A percentile compares a stretch with the other conserved stretches of the same genome.
phyloP scores from a whole-genome alignment of 2,113 vertebrate genomes.

The Gavia stellata region DNA sequence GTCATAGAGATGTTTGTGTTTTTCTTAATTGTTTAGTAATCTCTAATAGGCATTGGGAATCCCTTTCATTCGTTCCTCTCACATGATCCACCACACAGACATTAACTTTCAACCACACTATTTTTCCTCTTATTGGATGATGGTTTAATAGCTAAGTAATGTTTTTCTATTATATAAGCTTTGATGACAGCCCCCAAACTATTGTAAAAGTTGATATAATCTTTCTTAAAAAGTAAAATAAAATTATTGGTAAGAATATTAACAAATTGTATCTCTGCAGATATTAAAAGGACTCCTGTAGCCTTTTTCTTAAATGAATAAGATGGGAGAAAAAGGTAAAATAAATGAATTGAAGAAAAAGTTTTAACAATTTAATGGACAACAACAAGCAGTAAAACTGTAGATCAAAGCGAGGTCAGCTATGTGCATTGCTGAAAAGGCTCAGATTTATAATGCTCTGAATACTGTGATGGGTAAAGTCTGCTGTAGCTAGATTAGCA shows the following conservation, averaged over 20 bases:
- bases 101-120: not conserved
- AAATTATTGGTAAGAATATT: not conserved
- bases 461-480: not conserved
- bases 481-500: not conserved
- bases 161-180: not conserved
- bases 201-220: not conserved
- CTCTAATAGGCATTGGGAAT: not conserved
- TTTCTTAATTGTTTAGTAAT: not conserved
- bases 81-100: not conserved
- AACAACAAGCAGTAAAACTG: not conserved
- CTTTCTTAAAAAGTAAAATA: not conserved
- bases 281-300: not conserved
- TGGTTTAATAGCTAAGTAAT: not conserved
- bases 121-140: not conserved
- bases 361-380: not conserved
- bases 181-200: rapidly evolving
- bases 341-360: not conserved
- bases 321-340: not conserved
- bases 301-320: not conserved
- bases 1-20: not conserved
- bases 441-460: not conserved
- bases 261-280: not conserved
- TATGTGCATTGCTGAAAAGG: not conserved
- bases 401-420: not conserved
- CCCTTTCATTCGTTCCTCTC: not conserved